phyloP scores from a whole-genome alignment of 2,888 invertebrate genomes.

The Lamellibrachia satsuma region DNA sequence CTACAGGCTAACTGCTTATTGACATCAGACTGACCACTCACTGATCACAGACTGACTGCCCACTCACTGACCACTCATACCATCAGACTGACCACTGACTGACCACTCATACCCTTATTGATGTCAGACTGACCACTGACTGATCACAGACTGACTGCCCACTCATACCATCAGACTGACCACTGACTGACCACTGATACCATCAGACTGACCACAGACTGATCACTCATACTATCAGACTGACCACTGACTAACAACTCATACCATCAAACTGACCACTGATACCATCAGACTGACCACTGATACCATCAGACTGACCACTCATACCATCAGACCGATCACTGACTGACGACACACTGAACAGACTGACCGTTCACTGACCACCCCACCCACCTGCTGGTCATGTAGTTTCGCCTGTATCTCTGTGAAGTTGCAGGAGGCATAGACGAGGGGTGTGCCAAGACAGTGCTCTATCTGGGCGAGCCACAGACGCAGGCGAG shows the following conservation, averaged over 20 bases:
- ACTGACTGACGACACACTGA: conserved; percentile 8
- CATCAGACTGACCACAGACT: background rate
- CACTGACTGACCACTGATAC: background rate
- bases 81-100: background rate
- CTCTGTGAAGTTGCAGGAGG: conserved; percentile 40
- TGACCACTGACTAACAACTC: background rate
- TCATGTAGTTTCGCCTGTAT: conserved; percentile 31
- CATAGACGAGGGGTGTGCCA: conserved; percentile 50
- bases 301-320: background rate
- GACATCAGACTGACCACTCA: background rate
- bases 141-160: background rate
- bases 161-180: too few relatives aligned
- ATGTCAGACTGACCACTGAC: background rate
- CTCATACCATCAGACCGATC: background rate
- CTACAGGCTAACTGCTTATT: background rate
- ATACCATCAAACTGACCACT: background rate
- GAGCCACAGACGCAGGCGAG: conserved; percentile 58
- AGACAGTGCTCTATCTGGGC: conserved; percentile 57
- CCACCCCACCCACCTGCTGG: conserved; percentile 30
- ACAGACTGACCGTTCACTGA: background rate
- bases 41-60: background rate
- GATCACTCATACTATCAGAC: background rate
- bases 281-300: conserved; percentile 19
- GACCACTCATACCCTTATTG: background rate
- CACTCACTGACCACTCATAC: background rate